Conservation (phyloP, 2,113 vertebrate genomes). For the Bubalus kerabau region DNA sequence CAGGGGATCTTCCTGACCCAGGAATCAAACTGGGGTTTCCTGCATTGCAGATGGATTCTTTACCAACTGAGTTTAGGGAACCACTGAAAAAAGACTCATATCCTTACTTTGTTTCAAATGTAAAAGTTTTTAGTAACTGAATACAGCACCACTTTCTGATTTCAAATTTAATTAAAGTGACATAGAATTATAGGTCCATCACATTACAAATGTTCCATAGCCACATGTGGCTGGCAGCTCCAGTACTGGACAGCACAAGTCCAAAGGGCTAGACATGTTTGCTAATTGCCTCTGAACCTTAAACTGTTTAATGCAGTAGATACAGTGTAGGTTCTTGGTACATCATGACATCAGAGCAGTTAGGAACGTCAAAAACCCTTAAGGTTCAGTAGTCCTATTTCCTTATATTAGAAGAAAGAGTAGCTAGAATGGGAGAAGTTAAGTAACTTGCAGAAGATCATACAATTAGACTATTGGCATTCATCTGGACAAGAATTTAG, state of each 20-base stretch:
- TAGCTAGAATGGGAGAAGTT: background rate
- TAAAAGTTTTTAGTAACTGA: background rate
- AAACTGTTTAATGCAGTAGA: background rate
- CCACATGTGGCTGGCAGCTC: background rate
- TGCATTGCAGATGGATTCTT: background rate
- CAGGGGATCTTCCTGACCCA: background rate
- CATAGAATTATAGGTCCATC: background rate
- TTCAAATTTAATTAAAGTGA: slow-evolving; percentile 18
- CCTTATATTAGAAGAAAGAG: background rate
- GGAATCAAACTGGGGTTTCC: background rate
- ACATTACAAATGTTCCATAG: background rate
- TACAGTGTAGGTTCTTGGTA: background rate
- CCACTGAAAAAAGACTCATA: background rate
- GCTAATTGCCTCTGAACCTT: background rate
- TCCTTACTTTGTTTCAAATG: background rate
- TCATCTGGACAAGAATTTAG: background rate
- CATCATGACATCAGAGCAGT: background rate
- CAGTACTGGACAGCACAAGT: background rate
- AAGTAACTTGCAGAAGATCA: background rate
- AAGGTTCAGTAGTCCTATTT: background rate
- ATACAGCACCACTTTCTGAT: background rate
- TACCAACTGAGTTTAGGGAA: background rate
- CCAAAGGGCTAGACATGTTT: background rate
- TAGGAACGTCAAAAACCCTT: background rate
- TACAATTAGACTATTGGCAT: background rate